Evolutionary conservation across 2,797 vertebrate genomes (phyloP).

Genomic region (Sebastes nivosus): DNA sequence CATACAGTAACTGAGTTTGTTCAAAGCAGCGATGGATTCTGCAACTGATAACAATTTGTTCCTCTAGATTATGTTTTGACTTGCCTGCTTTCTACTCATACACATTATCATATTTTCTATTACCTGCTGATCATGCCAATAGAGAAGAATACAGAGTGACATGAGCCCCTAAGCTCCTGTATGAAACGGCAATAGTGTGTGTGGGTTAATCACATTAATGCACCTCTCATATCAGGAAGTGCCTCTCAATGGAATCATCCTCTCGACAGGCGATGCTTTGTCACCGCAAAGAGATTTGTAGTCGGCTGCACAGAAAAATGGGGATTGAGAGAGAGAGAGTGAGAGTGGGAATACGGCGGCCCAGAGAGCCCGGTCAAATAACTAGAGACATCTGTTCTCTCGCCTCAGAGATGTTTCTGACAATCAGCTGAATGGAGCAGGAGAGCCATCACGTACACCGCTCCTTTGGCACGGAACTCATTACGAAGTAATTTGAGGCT

Average conservation of each 20-base stretch:
- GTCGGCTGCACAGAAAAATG: slow-evolving; percentile 6
- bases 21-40: slow-evolving; percentile 1
- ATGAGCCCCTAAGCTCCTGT: slow-evolving; percentile 58
- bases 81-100: slow-evolving; percentile 10
- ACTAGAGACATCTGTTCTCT: slow-evolving; percentile 52
- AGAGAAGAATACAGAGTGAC: slow-evolving; percentile 54
- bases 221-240: slow-evolving; percentile 74
- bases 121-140: slow-evolving; percentile 65
- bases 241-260: slow-evolving; percentile 73
- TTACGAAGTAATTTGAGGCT: slow-evolving; percentile 22
- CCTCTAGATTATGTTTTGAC: slow-evolving; percentile 9
- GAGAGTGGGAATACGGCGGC: slow-evolving; percentile 48
- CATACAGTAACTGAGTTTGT: slow-evolving; percentile 5
- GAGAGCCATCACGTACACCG: not conserved
- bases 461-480: slow-evolving; percentile 6
- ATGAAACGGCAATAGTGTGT: slow-evolving; percentile 65
- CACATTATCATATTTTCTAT: slow-evolving; percentile 38
- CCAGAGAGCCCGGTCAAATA: slow-evolving; percentile 53
- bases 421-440: slow-evolving; percentile 42
- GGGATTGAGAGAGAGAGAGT: not conserved
- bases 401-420: slow-evolving; percentile 46
- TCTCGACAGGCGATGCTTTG: slow-evolving; percentile 72
- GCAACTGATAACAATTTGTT: not conserved
- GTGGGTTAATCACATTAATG: slow-evolving; percentile 80
- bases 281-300: slow-evolving; percentile 60